A percentile compares a stretch with the other conserved stretches of the same genome.
These are phyloP conservation scores for Atherinosoma microstoma DNA, from an alignment of 2,797 vertebrate genomes.

Conservation along the genomic window DNA sequence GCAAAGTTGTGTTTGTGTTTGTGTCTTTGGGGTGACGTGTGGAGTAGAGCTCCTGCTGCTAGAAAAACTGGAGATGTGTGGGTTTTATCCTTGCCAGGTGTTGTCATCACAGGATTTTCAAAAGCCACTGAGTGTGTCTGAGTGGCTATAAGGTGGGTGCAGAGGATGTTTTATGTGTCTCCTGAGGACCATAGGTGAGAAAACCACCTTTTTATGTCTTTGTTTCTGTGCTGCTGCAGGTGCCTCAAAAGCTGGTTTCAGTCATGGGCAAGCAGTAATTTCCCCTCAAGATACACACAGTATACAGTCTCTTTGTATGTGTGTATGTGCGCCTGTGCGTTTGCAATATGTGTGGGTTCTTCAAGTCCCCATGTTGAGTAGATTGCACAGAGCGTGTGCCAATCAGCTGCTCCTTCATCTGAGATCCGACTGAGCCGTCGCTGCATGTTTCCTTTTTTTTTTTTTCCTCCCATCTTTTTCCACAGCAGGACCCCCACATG, in stretches of 20 bases:
- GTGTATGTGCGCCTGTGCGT: conserved; percentile 16
- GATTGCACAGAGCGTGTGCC: conserved; percentile 51
- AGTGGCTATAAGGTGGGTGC: conserved; percentile 43
- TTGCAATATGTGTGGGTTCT: conserved; percentile 39
- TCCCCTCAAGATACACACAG: conserved; percentile 36
- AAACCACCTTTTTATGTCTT: conserved; percentile 2
- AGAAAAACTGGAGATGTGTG: conserved; percentile 44
- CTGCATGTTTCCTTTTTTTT: conserved; percentile 9
- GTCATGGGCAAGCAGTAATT: conserved; percentile 40
- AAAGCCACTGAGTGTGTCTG: conserved; percentile 40
- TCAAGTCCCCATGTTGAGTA: conserved; percentile 43
- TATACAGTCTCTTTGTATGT: conserved; percentile 21
- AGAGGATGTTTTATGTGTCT: conserved; percentile 41
- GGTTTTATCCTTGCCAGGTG: conserved; percentile 49
- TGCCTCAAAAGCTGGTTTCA: conserved; percentile 14
- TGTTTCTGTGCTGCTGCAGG: conserved; percentile 17
- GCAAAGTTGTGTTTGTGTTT: conserved; percentile 5
- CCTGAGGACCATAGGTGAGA: conserved; percentile 11
- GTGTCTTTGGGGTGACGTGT: conserved; percentile 20
- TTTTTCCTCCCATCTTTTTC: not conserved
- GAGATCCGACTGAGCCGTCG: conserved; percentile 44
- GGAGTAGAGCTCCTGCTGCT: conserved; percentile 29
- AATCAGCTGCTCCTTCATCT: conserved; percentile 62
- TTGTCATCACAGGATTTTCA: conserved; percentile 44
- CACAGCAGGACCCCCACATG: conserved; percentile 35